Evolutionary conservation across 2,797 vertebrate genomes (phyloP), one percentile per base, ranked within the genome.

Genomic region (Hirundo rustica): DNA sequence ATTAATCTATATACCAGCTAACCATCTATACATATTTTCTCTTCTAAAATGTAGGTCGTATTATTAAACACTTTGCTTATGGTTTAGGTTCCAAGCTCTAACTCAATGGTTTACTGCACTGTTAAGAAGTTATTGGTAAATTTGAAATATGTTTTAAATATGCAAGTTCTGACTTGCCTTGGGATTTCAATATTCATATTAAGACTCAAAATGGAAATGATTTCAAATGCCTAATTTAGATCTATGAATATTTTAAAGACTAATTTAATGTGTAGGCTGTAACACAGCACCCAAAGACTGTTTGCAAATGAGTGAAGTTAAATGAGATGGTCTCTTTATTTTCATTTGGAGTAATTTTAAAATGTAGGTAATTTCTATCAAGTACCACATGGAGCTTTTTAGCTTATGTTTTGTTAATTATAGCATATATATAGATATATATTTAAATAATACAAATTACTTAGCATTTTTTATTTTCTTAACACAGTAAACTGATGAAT

Each of bases 231-330:
- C 66, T 95, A 79, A 93, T 94, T 96, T 93, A 89, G 72, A 57
- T 40, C 67, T 73, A 95, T 96, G 90, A 96, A 96, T 97, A 97
- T 95, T 96, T 96, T 89, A 93, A 76, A 93, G 71, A 61, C 42
- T 47, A 91, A 85, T 89, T 95, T 86, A 93, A 67, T 67, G 47
- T 79, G 77, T 85, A 87, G 80, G 74, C 74, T 87, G 84, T 85
- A 71, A 79, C 67, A 73, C 48, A 54, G 50, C 4, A 50, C 84
- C 74, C 87, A 36, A 95, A 95, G 54, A 80, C 74, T 81, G 47
- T 82, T 94, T 93, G 80, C 71, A 92, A 71, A 85, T 93, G 60
- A 94, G 25, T 85, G 53, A 81, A 92, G 32, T 93, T 84, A 82
- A 95, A 94, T 67, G 42, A 85, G 54, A 50, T 47, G 18, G 71